Evolutionary conservation across 2,888 invertebrate species (phyloP).

Genomic region (Gymnoscelis rufifasciata): DNA sequence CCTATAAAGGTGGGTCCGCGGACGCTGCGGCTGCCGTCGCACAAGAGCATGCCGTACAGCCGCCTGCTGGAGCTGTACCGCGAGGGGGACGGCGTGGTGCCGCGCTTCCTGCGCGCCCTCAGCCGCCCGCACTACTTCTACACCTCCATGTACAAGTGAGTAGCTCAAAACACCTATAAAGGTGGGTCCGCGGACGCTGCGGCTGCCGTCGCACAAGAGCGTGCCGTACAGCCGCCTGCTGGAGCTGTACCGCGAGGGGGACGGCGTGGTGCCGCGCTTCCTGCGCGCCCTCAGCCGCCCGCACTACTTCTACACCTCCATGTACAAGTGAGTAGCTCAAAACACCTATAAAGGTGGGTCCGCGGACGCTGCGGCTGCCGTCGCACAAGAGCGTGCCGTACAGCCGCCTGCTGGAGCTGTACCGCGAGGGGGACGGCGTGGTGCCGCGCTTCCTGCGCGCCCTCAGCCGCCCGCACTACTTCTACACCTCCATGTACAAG

Average conservation of each 20-base stretch:
- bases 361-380: slow-evolving; percentile 49
- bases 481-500: slow-evolving; percentile 69
- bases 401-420: slow-evolving; percentile 53
- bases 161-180: too few relatives aligned
- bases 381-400: slow-evolving; percentile 62
- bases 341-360: slow-evolving; percentile 55
- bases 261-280: slow-evolving; percentile 64
- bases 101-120: too few relatives aligned
- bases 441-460: slow-evolving; percentile 59
- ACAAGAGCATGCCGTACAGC: too few relatives aligned
- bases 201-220: slow-evolving; percentile 56
- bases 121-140: too few relatives aligned
- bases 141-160: too few relatives aligned
- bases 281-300: slow-evolving; percentile 57
- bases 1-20: too few relatives aligned
- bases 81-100: too few relatives aligned
- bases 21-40: too few relatives aligned
- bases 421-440: slow-evolving; percentile 65
- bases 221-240: slow-evolving; percentile 63
- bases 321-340: slow-evolving; percentile 73
- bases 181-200: slow-evolving; percentile 42
- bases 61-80: too few relatives aligned
- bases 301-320: slow-evolving; percentile 64
- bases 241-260: slow-evolving; percentile 57
- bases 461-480: slow-evolving; percentile 34